Evolutionary conservation across 2,113 vertebrate species (phyloP).

Genomic region (Mus pahari): DNA sequence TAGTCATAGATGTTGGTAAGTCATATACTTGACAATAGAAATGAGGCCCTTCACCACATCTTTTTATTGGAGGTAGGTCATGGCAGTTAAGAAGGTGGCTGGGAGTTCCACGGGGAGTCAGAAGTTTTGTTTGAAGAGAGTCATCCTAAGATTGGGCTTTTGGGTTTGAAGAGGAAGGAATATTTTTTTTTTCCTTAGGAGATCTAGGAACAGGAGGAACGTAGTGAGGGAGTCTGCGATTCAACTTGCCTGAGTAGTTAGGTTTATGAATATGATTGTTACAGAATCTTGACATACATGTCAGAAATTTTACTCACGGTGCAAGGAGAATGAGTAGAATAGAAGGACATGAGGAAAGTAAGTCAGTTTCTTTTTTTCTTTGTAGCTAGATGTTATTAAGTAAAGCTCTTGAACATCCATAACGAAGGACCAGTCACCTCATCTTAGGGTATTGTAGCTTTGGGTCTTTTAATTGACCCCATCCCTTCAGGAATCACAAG

Average conservation of each 20-base stretch:
- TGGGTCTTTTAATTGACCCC: neutral
- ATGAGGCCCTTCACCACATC: neutral
- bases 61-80: neutral
- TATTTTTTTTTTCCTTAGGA: neutral
- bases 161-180: constrained; percentile 9
- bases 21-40: neutral
- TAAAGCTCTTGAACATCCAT: neutral
- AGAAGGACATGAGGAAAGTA: neutral
- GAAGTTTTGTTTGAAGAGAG: constrained; percentile 20
- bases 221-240: neutral
- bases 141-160: constrained; percentile 10
- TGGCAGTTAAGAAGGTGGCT: neutral
- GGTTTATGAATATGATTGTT: neutral
- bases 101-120: neutral
- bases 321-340: constrained; percentile 24
- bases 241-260: neutral
- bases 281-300: neutral
- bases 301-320: constrained; percentile 24
- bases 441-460: neutral
- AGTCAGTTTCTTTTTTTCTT: neutral
- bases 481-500: neutral
- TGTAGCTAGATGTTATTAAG: neutral
- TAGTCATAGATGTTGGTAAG: neutral
- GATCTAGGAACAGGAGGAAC: neutral
- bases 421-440: neutral